Evolutionary conservation across 2,113 vertebrate species (phyloP).

Genomic region (Panthera tigris): DNA sequence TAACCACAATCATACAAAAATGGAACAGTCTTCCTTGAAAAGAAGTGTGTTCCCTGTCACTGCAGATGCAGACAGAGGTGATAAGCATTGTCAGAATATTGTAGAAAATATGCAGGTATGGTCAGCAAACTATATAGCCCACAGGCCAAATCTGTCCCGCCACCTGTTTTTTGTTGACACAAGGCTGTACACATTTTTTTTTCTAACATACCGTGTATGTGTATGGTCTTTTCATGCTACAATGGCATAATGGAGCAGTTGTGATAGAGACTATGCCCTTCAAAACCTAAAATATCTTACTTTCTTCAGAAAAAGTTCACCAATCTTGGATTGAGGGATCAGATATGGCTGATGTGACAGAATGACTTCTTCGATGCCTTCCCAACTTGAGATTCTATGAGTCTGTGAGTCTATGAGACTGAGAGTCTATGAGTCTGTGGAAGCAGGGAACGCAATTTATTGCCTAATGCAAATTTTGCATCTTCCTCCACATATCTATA

Average conservation of each 20-base stretch:
- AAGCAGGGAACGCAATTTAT: background rate
- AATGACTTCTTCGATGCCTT: background rate
- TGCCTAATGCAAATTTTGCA: background rate
- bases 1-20: background rate
- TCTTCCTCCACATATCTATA: background rate
- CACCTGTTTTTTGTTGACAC: background rate
- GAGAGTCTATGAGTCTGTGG: background rate
- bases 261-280: background rate
- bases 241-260: background rate
- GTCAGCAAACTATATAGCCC: background rate
- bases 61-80: background rate
- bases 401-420: too few relatives aligned
- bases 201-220: background rate
- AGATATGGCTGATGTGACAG: background rate
- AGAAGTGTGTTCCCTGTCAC: background rate
- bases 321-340: background rate
- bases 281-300: background rate
- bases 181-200: background rate
- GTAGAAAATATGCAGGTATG: background rate
- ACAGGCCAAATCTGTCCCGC: background rate
- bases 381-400: background rate
- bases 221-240: background rate
- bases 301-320: background rate
- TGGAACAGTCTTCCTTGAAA: background rate
- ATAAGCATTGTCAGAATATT: background rate